Evolutionary conservation across 2,113 vertebrate species (phyloP), one percentile per base, ranked within the genome.

Genomic region (Dolichotis patagonum): DNA sequence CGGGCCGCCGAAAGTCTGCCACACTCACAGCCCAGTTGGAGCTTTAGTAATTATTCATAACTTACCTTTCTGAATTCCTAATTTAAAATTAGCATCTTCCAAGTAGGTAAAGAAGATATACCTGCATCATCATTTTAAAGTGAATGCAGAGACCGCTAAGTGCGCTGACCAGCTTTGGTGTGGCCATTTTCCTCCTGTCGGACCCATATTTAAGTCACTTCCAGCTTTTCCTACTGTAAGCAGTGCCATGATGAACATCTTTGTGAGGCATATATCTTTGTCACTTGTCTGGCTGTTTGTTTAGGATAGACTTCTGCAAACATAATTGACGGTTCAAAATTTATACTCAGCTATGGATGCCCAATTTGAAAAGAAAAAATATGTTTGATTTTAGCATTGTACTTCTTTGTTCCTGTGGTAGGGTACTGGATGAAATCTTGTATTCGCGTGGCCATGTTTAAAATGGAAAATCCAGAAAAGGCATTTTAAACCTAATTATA

Each of bases 301-400:
- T 91, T 86, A 86, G 11, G 58, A 30, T 43, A 73, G 38, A 73
- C 83, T 71, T 38, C 32, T 71, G 1, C 38, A 87, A 90, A 56
- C 82, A 77, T 46, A 86, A 60, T 30, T 83, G 14, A 63, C 22
- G 65, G 35, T 28, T 91, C 6, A 85, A 77, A 62, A 89, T 90
- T 14, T 87, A 85, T 83, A 49, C 28, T 35, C 20, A 82, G 8
- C 52, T 43, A 43, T 71, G 85, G 19, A 20, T 60, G 4, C 30
- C 82, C n/a, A 17, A 17, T 7, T 91, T 46, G 30, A 32, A 17
- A 89, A 12, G n/a, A 87, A 49, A 35, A 13, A 3, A 5, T 52
- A 6, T 63, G 43, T 96, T 81, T 77, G 24, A 67, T 91, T 91
- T 93, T 91, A 75, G 43, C 58, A n/a, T 81, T 77, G 46, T 88